Evolutionary conservation across 2,888 invertebrate species (phyloP), one percentile per base, ranked within the genome.

Genomic region (Eulithis prunata): DNA sequence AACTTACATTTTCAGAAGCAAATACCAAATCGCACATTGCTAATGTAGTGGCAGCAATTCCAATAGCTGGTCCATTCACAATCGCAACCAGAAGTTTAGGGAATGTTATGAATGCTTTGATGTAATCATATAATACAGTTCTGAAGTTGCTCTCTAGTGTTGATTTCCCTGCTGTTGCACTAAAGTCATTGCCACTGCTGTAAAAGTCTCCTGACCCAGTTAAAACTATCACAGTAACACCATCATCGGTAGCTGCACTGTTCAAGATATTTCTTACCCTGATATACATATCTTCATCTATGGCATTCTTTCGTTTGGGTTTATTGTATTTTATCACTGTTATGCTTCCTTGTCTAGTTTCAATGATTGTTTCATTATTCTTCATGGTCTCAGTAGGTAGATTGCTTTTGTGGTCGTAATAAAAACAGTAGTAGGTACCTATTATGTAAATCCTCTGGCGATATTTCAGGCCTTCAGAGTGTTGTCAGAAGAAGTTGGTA

Each of bases 61-160:
- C 99, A 74, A 99, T 95, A 12, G 98, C 98, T 51, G 98, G 98
- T 1, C 99, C 99, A 94, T 99, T 99, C 0, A 99, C 96, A 65
- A 98, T 90, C 12, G 96, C 97, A 70, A 99, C 94, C 52, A 99
- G 84, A 45, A 98, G 89, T 88, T 99, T 99, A 0, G 97, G 97
- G 85, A 97, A 98, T 73, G 95, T 95, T 71, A 98, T 97, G 74
- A 98, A 96, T 0, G 97, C 94, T 66, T 94, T 91, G 2, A 98
- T 94, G 88, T 96, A 96, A 6, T 94, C 89, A 75, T 95, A 95
- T 64, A 93, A 74, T 14, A 82, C 71, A 46, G 58, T 74, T 52
- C 75, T 76, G 53, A 68, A 84, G 77, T n/a, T 86, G 64, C 66
- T 28, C 69, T 77, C 78, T 66, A 63, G 45, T 0, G 60, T 63